Conservation (phyloP, 2,797 vertebrate species). For the Micropoecilia bifurca region DNA sequence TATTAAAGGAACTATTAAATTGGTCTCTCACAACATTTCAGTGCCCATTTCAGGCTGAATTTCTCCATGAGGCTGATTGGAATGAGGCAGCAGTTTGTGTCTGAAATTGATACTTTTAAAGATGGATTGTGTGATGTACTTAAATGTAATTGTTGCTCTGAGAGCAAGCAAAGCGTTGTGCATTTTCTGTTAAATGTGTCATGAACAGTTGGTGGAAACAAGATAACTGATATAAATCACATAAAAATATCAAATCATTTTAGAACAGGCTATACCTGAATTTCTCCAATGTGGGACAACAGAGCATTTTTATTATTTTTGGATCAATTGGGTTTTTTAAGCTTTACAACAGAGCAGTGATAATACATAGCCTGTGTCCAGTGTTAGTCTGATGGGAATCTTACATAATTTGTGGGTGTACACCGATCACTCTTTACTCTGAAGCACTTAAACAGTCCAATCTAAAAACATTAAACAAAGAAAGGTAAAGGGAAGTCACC, state of each 20-base stretch:
- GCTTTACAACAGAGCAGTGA: not conserved
- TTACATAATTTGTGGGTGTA: not conserved
- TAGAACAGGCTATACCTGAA: not conserved
- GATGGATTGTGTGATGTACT: not conserved
- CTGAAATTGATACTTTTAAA: not conserved
- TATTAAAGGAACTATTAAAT: no score
- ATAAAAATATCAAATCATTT: not conserved
- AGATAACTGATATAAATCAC: not conserved
- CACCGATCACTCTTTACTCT: not conserved
- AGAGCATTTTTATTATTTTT: no score
- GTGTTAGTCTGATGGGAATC: not conserved
- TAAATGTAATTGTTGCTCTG: not conserved
- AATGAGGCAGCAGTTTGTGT: not conserved
- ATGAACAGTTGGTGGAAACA: not conserved
- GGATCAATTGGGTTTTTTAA: not conserved
- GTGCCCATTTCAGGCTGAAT: no score
- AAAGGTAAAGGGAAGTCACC: no score
- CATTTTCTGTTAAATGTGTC: not conserved
- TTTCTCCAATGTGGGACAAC: no score
- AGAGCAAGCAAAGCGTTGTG: not conserved
- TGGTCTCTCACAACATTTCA: no score
- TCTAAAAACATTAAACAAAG: not conserved
- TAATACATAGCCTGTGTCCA: not conserved
- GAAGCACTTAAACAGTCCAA: not conserved
- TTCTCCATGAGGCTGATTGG: not conserved